These are phyloP conservation scores for Argya squamiceps DNA, from an alignment of 2,797 vertebrate genomes.

Conservation along the genomic window DNA sequence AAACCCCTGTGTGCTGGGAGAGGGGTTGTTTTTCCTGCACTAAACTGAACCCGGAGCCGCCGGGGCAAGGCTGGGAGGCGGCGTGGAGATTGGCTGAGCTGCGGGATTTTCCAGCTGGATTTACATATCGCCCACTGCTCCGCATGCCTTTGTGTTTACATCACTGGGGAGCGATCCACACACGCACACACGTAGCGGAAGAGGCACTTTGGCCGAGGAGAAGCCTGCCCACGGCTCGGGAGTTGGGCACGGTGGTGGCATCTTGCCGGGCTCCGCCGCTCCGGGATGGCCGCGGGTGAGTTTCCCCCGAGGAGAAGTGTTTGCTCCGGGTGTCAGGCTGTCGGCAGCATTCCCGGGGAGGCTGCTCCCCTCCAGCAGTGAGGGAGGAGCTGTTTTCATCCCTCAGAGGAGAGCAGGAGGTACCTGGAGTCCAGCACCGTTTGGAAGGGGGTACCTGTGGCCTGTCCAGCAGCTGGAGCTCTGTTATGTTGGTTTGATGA, in stretches of 20 bases:
- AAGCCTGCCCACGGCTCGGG: background rate
- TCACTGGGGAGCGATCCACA: slow-evolving; percentile 61
- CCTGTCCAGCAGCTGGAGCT: background rate
- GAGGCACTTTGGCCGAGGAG: background rate
- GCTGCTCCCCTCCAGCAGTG: background rate
- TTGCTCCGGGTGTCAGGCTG: background rate
- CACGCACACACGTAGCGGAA: background rate
- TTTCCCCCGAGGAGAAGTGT: background rate
- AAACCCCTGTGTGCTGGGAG: background rate
- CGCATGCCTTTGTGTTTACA: slow-evolving; percentile 82
- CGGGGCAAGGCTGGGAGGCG: background rate
- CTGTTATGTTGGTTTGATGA: fast-evolving
- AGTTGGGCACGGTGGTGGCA: background rate
- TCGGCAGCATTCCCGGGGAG: fast-evolving
- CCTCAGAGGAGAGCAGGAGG: background rate
- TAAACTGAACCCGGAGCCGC: background rate
- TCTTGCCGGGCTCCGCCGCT: fast-evolving
- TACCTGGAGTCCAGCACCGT: background rate
- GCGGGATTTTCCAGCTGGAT: slow-evolving; percentile 67
- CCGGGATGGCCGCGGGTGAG: background rate
- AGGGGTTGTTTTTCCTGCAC: background rate
- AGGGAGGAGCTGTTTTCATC: background rate
- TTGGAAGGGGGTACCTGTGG: background rate
- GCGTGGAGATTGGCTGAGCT: slow-evolving; percentile 52
- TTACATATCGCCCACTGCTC: slow-evolving; percentile 69